Evolutionary conservation across 2,113 vertebrate genomes (phyloP).

Genomic region (Alethe castanea): DNA sequence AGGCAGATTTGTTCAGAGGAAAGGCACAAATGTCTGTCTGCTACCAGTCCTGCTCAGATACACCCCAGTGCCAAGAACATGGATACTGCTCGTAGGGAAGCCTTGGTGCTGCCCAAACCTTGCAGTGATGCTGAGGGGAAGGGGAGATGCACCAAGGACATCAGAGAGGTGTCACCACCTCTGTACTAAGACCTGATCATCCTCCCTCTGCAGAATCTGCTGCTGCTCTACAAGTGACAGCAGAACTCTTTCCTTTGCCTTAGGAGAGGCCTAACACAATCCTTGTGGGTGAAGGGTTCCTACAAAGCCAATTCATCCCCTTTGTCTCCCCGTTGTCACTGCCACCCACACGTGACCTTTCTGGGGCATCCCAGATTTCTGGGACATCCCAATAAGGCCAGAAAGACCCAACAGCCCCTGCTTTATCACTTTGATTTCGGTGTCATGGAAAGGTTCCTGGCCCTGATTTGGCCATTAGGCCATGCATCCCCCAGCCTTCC

Average conservation of each 20-base stretch:
- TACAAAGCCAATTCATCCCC: background rate
- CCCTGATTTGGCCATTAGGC: background rate
- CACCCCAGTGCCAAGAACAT: background rate
- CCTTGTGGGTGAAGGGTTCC: background rate
- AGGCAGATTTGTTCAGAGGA: background rate
- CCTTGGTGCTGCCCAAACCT: background rate
- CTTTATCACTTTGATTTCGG: background rate
- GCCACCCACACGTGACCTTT: fast-evolving
- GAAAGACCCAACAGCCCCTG: background rate
- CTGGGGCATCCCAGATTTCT: background rate
- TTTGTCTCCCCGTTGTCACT: background rate
- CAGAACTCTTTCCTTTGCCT: background rate
- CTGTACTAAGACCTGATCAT: fast-evolving
- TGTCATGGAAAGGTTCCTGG: background rate
- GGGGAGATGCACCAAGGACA: background rate
- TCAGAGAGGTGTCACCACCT: background rate
- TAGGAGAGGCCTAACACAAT: background rate
- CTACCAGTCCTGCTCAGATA: background rate
- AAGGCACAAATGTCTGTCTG: background rate
- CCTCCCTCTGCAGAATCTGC: background rate
- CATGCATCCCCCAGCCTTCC: background rate
- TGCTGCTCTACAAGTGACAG: background rate
- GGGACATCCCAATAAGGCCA: background rate
- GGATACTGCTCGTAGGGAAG: background rate
- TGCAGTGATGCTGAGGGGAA: background rate